Conservation (phyloP, 23 tunicate species). For the Corella eumyota region DNA sequence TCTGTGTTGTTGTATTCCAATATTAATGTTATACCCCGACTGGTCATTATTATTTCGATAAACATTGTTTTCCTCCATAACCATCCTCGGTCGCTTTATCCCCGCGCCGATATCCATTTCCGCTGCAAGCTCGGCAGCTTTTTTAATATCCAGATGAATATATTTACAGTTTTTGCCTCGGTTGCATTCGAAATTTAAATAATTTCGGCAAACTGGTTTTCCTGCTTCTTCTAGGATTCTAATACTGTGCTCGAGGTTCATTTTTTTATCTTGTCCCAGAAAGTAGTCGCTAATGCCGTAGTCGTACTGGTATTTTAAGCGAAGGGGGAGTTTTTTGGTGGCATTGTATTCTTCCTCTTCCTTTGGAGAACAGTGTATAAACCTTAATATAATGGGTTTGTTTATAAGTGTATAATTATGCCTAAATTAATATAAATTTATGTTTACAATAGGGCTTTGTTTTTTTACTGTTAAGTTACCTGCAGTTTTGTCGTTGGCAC, state of each 20-base stretch:
- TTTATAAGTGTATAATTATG: neutral
- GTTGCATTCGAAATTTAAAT: conserved; percentile 46
- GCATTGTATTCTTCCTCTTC: conserved; percentile 49
- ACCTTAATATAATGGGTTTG: conserved; percentile 8
- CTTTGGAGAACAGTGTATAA: conserved; percentile 80
- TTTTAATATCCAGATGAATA: conserved; percentile 40
- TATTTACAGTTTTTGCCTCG: conserved; percentile 91
- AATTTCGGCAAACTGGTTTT: conserved; percentile 83
- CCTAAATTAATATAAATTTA: neutral
- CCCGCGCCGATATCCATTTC: conserved; percentile 18
- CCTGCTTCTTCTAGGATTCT: neutral
- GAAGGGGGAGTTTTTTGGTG: conserved; percentile 44
- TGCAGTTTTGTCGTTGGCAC: conserved; percentile 90
- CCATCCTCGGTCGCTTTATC: conserved; percentile 38
- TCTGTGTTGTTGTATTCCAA: too few relatives aligned
- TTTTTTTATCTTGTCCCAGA: conserved; percentile 29
- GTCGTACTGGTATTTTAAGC: conserved; percentile 87
- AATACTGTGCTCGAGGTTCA: neutral
- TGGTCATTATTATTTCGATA: too few relatives aligned
- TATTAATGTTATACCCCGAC: too few relatives aligned
- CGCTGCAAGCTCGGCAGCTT: conserved; percentile 14
- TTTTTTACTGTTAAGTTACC: conserved; percentile 25
- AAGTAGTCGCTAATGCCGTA: conserved; percentile 73
- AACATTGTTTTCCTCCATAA: too few relatives aligned
- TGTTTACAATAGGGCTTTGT: neutral